Base-by-base conservation (phyloP, 37 sponge, comb jelly and placozoan species). In the Aplysina aerophoba region DNA sequence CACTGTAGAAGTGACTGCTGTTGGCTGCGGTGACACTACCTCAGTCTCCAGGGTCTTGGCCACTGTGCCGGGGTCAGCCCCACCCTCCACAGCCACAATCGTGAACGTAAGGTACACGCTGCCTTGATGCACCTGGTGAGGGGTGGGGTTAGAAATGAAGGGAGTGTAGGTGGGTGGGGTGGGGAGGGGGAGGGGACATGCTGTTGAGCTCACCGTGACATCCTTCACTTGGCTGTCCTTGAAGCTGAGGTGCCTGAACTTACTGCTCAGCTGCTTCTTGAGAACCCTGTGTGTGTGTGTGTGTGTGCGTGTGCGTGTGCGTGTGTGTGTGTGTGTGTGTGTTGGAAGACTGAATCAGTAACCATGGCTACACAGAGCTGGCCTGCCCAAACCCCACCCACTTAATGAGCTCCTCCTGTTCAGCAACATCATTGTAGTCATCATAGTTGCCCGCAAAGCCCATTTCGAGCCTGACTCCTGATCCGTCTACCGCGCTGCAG, bases 41-140 rank as follows among this genome's bases (percentile, higher is more conserved):
- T 69, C 71, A 4, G 35, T 69, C 71, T 69, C 71, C 71, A 69
- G 6, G 28, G 71, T 17, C 17, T n/a, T 30, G 4, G 71, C 71
- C 28, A 69, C 71, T 5, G 34, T 35, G 34, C 33, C 4, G 34
- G 71, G 17, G 34, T 69, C 71, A 31, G 71, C 71, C 13, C 71
- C 34, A 27, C 34, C 71, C 6, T 69, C 33, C 34, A 34, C 30
- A 6, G 28, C 34, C 27, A 69, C 34, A 30, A 69, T 15, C 13
- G 19, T 16, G 34, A 31, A 69, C 13, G 71, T 31, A 16, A 69
- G 12, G 2, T 31, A 35, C 15, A 69, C 34, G 33, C 34, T 35
- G 34, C 34, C 34, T 17, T 69, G 3, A 8, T 44, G 8, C 71
- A 31, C 17, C 34, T 69, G 71, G 30, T 4, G 30, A 1, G 35